phyloP scores from a whole-genome alignment of 1,140 invertebrate genomes.

The Patella vulgata region DNA sequence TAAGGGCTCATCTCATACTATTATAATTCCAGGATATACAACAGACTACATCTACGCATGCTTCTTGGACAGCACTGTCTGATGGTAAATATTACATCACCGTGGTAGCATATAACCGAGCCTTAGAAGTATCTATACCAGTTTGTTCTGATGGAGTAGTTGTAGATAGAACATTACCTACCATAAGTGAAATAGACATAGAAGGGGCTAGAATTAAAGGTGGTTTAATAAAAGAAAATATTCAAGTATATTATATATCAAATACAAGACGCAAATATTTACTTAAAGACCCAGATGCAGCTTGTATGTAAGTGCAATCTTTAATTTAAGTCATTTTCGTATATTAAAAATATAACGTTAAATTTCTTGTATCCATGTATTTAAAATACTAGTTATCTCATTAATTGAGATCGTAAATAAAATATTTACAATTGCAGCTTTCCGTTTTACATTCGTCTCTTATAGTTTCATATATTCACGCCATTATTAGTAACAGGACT shows the following conservation, averaged over 20 bases:
- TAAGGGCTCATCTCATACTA: too few species aligned
- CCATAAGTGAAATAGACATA: constrained; percentile 22
- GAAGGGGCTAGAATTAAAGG: constrained; percentile 14
- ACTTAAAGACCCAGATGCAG: constrained; percentile 18
- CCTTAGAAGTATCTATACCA: constrained; percentile 28
- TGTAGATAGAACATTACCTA: constrained; percentile 20
- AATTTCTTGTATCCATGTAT: constrained; percentile 10
- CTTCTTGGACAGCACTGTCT: constrained; percentile 13
- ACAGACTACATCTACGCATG: constrained; percentile 28
- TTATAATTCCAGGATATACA: constrained; percentile 15
- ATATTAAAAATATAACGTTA: constrained; percentile 1
- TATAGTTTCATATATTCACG: too few species aligned
- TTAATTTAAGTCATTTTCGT: background rate
- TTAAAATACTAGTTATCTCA: too few species aligned
- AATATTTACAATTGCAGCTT: too few species aligned
- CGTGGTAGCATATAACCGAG: constrained; percentile 42
- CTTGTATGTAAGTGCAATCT: constrained; percentile 29
- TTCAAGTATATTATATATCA: constrained; percentile 14
- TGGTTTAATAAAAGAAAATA: constrained; percentile 20
- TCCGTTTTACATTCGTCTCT: too few species aligned
- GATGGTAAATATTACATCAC: constrained; percentile 37
- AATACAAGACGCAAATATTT: constrained; percentile 13
- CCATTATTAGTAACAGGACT: too few species aligned
- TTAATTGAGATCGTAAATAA: too few species aligned
- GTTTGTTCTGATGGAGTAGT: constrained; percentile 48